These are phyloP conservation scores for Hippocampus abdominalis DNA, from an alignment of 2,113 vertebrate species.

Conservation along the genomic window DNA sequence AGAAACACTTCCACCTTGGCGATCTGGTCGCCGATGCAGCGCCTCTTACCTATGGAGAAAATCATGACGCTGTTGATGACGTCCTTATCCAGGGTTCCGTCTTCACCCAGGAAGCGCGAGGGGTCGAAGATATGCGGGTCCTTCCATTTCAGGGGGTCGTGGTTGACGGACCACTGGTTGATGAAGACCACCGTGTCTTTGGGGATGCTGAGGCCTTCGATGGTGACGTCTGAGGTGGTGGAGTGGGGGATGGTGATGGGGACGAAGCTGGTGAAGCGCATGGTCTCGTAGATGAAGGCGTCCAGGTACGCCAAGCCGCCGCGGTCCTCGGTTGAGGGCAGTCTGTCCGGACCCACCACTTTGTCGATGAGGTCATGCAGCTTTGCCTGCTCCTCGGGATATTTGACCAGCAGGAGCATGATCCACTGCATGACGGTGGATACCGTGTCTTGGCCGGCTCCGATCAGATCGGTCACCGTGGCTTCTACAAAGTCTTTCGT, in stretches of 20 bases:
- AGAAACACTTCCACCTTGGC: slow-evolving; percentile 80
- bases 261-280: slow-evolving; percentile 85
- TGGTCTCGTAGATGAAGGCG: slow-evolving; percentile 82
- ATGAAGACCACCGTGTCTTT: slow-evolving; percentile 83
- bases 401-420: slow-evolving; percentile 75
- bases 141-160: slow-evolving; percentile 77
- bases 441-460: slow-evolving; percentile 82
- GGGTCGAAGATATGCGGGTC: slow-evolving; percentile 80
- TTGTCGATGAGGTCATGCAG: slow-evolving; percentile 78
- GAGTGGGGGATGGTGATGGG: slow-evolving; percentile 85
- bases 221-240: slow-evolving; percentile 77
- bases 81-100: slow-evolving; percentile 69
- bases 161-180: slow-evolving; percentile 88
- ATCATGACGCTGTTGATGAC: slow-evolving; percentile 74
- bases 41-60: slow-evolving; percentile 79
- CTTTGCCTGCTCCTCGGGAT: slow-evolving; percentile 71
- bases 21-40: slow-evolving; percentile 81
- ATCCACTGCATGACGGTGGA: slow-evolving; percentile 79
- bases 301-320: slow-evolving; percentile 71
- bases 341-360: slow-evolving; percentile 72
- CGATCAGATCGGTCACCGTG: slow-evolving; percentile 79
- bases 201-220: slow-evolving; percentile 80
- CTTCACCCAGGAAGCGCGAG: slow-evolving; percentile 71
- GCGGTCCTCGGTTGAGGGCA: slow-evolving; percentile 74
- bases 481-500: slow-evolving; percentile 73